Evolutionary conservation across 2,888 invertebrate genomes (phyloP), one percentile per base, ranked within the genome.

Genomic region (Myopa testacea): DNA sequence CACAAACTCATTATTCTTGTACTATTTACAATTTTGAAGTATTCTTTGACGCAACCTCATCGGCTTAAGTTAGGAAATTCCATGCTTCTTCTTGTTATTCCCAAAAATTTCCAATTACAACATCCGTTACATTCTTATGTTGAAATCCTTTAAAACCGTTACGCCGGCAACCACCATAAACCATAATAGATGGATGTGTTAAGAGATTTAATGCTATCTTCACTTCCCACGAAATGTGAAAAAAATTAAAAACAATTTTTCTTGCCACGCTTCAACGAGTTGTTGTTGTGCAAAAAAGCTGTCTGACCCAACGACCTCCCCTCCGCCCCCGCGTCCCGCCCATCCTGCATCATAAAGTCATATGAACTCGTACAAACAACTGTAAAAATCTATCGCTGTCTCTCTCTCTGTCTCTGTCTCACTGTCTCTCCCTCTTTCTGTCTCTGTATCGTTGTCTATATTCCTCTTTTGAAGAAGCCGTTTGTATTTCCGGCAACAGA

Each of bases 221-320:
- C 55, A 55, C 14, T 4, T 55, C 65, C 38, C 65, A 38, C 38
- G 37, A 10, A 67, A 67, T 67, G 67, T 40, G 16, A n/a, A 37
- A 67, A 67, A 67, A n/a, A 67, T 67, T 16, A 7, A 37, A 38
- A n/a, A 14, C 14, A n/a, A 67, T 40, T 67, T 40, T 67, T 67
- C 40, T n/a, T 40, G 7, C 40, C 6, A n/a, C 67, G n/a, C 67
- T 8, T 67, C 40, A 4, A 55, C 16, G 55, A 10, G 55, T 55
- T 67, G 40, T 37, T 40, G 40, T n/a, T 8, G 38, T 8, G 63
- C 63, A 63, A 14, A 63, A 26, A 63, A 26, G 50, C 55, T n/a
- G 55, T 40, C 38, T n/a, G 19, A 67, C 67, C 16, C 37, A 0
- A 10, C 10, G 45, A 10, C n/a, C 14, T 5, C n/a, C 16, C 16